A percentile compares a stretch with the other conserved stretches of the same genome.
phyloP scores from a whole-genome alignment of 2,797 vertebrate species.

The Thunnus albacares region DNA sequence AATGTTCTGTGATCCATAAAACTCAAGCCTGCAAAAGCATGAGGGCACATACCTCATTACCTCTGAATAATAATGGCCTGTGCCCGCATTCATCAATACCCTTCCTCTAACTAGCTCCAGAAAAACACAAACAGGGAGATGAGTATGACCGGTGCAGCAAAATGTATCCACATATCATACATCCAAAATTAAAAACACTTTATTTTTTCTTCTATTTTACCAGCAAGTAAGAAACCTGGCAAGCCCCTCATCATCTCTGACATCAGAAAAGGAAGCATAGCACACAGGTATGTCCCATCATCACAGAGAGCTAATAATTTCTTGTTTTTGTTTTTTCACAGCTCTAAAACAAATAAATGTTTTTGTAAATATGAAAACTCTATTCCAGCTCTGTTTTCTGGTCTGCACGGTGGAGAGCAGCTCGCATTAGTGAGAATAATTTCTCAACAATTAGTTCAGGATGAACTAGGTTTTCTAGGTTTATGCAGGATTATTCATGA shows the following conservation, averaged over 20 bases:
- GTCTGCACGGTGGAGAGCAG: no score
- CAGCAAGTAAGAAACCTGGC: conserved; percentile 94
- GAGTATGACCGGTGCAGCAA: background rate
- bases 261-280: conserved; percentile 97
- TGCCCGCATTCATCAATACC: conserved; percentile 41
- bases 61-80: conserved; percentile 56
- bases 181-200: background rate
- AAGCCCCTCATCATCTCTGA: conserved; percentile 98
- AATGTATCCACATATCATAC: background rate
- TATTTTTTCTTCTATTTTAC: conserved; percentile 51
- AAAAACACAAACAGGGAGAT: conserved; percentile 1
- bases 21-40: conserved; percentile 36
- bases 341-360: background rate
- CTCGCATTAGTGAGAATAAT: background rate
- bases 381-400: background rate
- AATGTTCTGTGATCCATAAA: conserved; percentile 69
- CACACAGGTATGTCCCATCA: conserved; percentile 91
- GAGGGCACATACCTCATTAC: conserved; percentile 66
- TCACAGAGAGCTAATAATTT: background rate
- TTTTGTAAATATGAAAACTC: background rate
- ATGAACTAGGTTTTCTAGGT: conserved; percentile 21
- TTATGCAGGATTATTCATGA: conserved; percentile 42
- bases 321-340: background rate
- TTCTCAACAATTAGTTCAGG: conserved; percentile 8
- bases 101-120: conserved; percentile 23